These are phyloP conservation scores for Dasypus novemcinctus DNA, from an alignment of 2,113 vertebrate species.

Conservation along the genomic window DNA sequence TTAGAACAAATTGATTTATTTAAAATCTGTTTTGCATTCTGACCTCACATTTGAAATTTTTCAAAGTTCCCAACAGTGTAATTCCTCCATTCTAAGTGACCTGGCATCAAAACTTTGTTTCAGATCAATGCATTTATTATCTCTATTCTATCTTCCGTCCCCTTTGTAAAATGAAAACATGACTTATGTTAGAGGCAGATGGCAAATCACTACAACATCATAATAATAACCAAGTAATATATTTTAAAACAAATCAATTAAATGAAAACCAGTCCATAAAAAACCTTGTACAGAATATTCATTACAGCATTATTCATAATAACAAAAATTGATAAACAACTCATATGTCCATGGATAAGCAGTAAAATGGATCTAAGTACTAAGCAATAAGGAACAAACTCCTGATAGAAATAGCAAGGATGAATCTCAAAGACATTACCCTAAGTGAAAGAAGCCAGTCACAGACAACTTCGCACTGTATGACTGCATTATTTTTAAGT, in stretches of 20 bases:
- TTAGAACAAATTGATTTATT: not conserved
- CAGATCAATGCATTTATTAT: not conserved
- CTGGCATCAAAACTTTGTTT: not conserved
- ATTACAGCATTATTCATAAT: not conserved
- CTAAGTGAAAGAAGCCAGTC: not conserved
- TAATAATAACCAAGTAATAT: not conserved
- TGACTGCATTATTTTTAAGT: not conserved
- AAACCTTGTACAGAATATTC: not conserved
- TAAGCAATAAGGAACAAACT: not conserved
- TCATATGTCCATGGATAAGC: not conserved
- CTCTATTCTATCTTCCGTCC: not conserved
- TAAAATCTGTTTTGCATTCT: not conserved
- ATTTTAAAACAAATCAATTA: not conserved
- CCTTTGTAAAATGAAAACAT: not conserved
- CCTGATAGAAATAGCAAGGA: not conserved
- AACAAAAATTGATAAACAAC: not conserved
- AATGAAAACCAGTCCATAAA: conserved; percentile 1
- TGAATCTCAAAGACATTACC: not conserved
- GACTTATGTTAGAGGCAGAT: not conserved
- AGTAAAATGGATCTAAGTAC: not conserved
- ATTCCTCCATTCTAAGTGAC: not conserved
- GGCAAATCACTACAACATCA: conserved; percentile 7
- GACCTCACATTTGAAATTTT: not conserved
- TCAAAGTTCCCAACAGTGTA: not conserved
- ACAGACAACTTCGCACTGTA: not conserved